Evolutionary conservation across 2,888 invertebrate species (phyloP), one percentile per base, ranked within the genome.

Genomic region (Drosophila bunnanda): DNA sequence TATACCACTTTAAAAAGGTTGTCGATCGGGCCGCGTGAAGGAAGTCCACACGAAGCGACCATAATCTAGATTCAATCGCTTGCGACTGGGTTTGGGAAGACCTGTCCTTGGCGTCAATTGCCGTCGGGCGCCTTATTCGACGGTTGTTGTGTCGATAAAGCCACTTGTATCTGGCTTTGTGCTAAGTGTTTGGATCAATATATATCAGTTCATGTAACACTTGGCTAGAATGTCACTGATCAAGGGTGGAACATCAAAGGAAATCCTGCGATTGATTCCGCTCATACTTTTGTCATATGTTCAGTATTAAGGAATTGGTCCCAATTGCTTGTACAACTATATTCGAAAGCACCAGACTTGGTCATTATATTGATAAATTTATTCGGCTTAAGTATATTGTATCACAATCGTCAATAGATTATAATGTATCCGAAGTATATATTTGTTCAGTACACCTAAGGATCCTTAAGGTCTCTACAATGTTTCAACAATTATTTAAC

Each of bases 1-100:
- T 78, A 76, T 85, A 78, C 89, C 88, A 88, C 88, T 88, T 85
- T 70, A 61, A 80, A 76, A 89, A 72, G 77, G 82, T 88, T 77
- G 82, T 55, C 70, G 64, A 70, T 73, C 64, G 43, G 50, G 39
- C 64, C 54, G 36, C 39, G 20, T 41, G 59, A 50, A 62, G 48
- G 30, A 55, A 61, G 67, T 32, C 28, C 61, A 60, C 64, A 75
- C 67, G 44, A 28, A 78, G 57, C 80, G 54, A 58, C 67, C 73
- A 71, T 55, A 77, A 82, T 88, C 85, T 85, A 88, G 82, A 85
- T 88, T 73, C 61, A 64, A 71, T 82, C 76, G 84, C 83, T 65
- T 85, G 66, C 50, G 46, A 50, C 62, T 39, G 62, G 60, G 62
- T 60, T 56, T 55, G 10, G 56, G 32, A 41, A 61, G 50, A 15